Conservation (phyloP, 2,113 vertebrate genomes). For the Parotia lawesii region DNA sequence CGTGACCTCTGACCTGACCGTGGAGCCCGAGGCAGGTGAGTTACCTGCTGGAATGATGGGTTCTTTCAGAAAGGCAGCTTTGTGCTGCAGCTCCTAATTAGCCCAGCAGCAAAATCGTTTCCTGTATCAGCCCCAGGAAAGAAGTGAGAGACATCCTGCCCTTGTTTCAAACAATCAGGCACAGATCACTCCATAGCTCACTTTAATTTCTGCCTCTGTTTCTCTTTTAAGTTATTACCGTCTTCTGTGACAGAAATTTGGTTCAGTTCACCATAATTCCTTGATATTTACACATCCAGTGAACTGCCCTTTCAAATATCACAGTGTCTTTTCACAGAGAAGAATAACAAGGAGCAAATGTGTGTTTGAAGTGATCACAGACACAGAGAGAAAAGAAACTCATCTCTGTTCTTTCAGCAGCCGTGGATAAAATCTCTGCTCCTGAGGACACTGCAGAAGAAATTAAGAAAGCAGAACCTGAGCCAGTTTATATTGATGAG, state of each 20-base stretch:
- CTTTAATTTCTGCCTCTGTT: neutral
- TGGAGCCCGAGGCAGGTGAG: conserved; percentile 87
- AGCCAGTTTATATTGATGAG: conserved; percentile 93
- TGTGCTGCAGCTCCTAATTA: neutral
- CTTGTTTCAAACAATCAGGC: neutral
- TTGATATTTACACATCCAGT: neutral
- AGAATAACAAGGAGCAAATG: neutral
- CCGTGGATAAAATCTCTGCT: conserved; percentile 74
- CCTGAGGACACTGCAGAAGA: conserved; percentile 78
- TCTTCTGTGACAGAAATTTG: neutral
- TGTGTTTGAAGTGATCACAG: neutral
- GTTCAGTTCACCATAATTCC: neutral
- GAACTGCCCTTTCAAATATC: neutral
- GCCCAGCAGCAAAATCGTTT: neutral
- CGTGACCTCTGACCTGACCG: conserved; percentile 86
- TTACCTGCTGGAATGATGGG: neutral
- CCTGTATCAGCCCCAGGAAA: neutral
- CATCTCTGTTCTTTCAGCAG: conserved; percentile 54
- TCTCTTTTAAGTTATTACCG: neutral
- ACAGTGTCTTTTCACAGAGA: neutral
- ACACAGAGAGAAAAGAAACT: neutral
- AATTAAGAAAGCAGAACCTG: conserved; percentile 80
- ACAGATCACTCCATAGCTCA: neutral
- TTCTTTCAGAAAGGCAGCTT: neutral
- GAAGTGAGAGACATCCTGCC: neutral